Conservation (phyloP, 1,140 invertebrate species). For the Eubasilissa regina region DNA sequence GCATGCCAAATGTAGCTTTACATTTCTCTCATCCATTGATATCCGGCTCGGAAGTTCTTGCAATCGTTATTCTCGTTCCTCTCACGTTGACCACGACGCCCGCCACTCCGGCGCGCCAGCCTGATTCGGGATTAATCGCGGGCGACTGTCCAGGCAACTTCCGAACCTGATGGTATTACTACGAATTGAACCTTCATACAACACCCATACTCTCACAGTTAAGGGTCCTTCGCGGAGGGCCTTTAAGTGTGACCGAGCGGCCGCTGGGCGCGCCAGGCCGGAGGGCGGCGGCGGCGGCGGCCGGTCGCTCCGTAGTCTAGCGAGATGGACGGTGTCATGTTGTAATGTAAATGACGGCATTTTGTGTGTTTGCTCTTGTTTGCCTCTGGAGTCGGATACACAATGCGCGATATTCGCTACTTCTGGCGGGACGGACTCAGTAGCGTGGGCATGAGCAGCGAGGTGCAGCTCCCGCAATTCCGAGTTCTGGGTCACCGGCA, state of each 20-base stretch:
- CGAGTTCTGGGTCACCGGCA: constrained; percentile 94
- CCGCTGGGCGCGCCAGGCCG: neutral
- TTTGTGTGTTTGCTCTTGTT: constrained; percentile 73
- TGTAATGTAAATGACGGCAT: constrained; percentile 72
- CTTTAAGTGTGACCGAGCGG: neutral
- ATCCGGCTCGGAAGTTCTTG: constrained; percentile 42
- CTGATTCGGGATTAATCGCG: neutral
- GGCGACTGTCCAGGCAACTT: neutral
- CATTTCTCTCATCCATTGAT: constrained; percentile 41
- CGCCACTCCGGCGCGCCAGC: too few species aligned
- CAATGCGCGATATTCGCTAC: constrained; percentile 97
- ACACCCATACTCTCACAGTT: constrained; percentile 5
- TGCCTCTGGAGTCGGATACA: constrained; percentile 91
- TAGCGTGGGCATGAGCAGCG: constrained; percentile 92
- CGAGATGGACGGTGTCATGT: constrained; percentile 58
- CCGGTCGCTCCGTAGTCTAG: constrained; percentile 26
- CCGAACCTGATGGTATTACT: constrained; percentile 21
- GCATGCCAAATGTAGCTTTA: constrained; percentile 51
- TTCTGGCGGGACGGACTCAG: constrained; percentile 92
- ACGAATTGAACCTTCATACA: constrained; percentile 22
- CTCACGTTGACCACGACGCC: too few species aligned
- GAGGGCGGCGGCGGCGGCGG: neutral
- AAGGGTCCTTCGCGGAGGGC: neutral
- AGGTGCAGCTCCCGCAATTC: constrained; percentile 95
- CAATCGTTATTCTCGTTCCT: too few species aligned